These are phyloP conservation scores for Caenorhabditis virilis DNA, from an alignment of 2,888 invertebrate species.

Conservation along the genomic window DNA sequence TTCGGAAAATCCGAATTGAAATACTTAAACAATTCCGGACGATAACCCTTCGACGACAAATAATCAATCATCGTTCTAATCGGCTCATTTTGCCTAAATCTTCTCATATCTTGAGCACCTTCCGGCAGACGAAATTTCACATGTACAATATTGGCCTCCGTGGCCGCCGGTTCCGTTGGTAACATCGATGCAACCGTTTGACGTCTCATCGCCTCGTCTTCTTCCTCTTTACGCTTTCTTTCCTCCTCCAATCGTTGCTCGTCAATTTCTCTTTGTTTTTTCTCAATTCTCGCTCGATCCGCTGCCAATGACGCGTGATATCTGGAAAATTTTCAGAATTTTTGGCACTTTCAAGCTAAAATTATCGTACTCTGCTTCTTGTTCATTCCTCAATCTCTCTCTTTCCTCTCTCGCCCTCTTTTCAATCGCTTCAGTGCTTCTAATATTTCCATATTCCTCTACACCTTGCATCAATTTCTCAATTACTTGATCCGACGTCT, in stretches of 20 bases:
- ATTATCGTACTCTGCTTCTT: slow-evolving; percentile 54
- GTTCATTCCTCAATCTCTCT: slow-evolving; percentile 56
- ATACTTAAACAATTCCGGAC: slow-evolving; percentile 44
- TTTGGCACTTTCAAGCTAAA: not conserved
- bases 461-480: slow-evolving; percentile 54
- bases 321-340: slow-evolving; percentile 11
- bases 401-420: slow-evolving; percentile 55
- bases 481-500: slow-evolving; percentile 41
- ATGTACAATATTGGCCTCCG: slow-evolving; percentile 37
- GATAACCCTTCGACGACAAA: slow-evolving; percentile 59
- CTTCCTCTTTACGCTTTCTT: slow-evolving; percentile 21
- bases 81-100: slow-evolving; percentile 55
- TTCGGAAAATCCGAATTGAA: slow-evolving; percentile 66
- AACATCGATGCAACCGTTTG: slow-evolving; percentile 38
- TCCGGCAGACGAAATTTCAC: slow-evolving; percentile 62
- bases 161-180: slow-evolving; percentile 58
- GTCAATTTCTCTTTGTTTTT: slow-evolving; percentile 43
- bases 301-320: slow-evolving; percentile 53
- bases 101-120: slow-evolving; percentile 54
- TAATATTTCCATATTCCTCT: slow-evolving; percentile 49
- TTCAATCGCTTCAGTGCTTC: slow-evolving; percentile 37
- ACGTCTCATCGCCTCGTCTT: slow-evolving; percentile 34
- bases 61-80: slow-evolving; percentile 49
- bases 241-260: slow-evolving; percentile 43
- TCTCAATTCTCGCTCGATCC: slow-evolving; percentile 56